Base-by-base conservation (phyloP, 2,888 invertebrate genomes). In the Physocephala rufipes region DNA sequence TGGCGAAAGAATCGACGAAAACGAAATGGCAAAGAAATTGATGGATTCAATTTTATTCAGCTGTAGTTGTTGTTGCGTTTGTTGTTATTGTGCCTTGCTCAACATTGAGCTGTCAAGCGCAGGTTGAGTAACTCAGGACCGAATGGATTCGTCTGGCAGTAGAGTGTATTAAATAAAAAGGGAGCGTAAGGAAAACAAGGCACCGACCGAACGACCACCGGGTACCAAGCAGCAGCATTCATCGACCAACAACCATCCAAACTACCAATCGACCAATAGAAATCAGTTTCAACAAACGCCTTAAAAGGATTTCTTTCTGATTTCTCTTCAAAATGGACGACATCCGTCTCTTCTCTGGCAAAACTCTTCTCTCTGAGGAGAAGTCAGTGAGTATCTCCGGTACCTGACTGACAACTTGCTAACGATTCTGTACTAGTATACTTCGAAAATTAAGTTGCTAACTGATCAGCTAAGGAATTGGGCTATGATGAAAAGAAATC, bases 1-100 rank as follows among this genome's bases (percentile, higher is more conserved):
- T n/a, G 65, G 12, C 45, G 58, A 36, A 45, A 36, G 36, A 36
- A 36, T 4, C 36, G 36, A 36, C 24, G 79, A 78, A 80, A 75
- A 74, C 76, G 74, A 76, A 79, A 80, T 75, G 78, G 78, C 82
- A 81, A 81, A 81, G 82, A 82, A 82, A 80, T 82, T 82, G 80
- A 81, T 82, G 80, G 82, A 81, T 81, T 82, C 80, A 77, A 77
- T 67, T 64, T 70, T 49, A 65, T 43, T 71, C 62, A 28, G 67
- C 64, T 66, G 62, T 76, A 72, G 55, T 72, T 73, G 72, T 68
- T 74, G 70, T 70, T 74, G 72, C 21, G 75, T 73, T 75, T 73
- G 68, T 72, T 66, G 65, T 67, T 71, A 71, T 55, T 61, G 28
- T 65, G 74, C 5, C 9, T 36, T 36, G 36, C 9, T 36, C 36